Evolutionary conservation across 1,140 invertebrate species (phyloP).

Genomic region (Drosophila kurseongensis): DNA sequence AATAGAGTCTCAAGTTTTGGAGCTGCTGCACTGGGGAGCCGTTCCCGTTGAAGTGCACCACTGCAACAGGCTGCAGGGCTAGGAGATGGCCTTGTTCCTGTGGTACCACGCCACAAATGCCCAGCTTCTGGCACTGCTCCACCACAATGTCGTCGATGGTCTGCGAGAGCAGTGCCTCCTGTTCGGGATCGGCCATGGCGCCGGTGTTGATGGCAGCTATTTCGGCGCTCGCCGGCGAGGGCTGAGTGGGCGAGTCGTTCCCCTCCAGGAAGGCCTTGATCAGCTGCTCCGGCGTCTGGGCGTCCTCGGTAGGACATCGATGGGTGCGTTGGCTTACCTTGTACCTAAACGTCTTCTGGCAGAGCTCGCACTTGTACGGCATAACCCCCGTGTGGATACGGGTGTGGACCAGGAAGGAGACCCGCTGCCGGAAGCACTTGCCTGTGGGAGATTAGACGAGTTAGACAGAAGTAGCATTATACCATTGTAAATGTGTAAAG

Average conservation of each 20-base stretch:
- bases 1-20: slow-evolving; percentile 63
- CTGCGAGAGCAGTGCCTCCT: slow-evolving; percentile 73
- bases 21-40: slow-evolving; percentile 64
- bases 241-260: slow-evolving; percentile 30
- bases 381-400: slow-evolving; percentile 90
- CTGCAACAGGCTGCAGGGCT: slow-evolving; percentile 32
- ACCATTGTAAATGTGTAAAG: too few relatives aligned
- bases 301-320: slow-evolving; percentile 86
- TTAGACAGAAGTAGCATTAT: too few relatives aligned
- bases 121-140: slow-evolving; percentile 84
- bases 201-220: slow-evolving; percentile 49
- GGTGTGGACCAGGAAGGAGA: slow-evolving; percentile 93
- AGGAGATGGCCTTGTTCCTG: slow-evolving; percentile 37
- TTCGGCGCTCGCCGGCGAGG: slow-evolving; percentile 48
- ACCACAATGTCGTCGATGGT: slow-evolving; percentile 84
- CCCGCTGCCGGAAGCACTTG: slow-evolving; percentile 93
- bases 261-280: slow-evolving; percentile 73
- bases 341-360: slow-evolving; percentile 93
- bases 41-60: slow-evolving; percentile 56
- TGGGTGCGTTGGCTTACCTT: slow-evolving; percentile 94
- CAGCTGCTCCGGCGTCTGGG: slow-evolving; percentile 67
- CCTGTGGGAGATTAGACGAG: slow-evolving; percentile 86
- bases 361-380: slow-evolving; percentile 91
- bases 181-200: slow-evolving; percentile 36
- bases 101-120: slow-evolving; percentile 63